Evolutionary conservation across 2,113 vertebrate genomes (phyloP).

Genomic region (Trematomus loennbergii): DNA sequence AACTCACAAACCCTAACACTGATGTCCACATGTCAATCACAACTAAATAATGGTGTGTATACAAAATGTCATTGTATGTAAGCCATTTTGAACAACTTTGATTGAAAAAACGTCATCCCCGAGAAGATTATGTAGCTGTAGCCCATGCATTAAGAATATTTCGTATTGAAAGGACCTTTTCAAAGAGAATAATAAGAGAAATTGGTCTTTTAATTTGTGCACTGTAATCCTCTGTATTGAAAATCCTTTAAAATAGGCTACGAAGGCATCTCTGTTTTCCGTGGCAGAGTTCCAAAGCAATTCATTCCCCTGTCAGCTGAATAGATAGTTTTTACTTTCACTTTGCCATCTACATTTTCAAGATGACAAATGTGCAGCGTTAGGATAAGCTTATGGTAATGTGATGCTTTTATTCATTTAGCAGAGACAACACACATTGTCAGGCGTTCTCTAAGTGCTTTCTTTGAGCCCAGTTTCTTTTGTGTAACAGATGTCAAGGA

Average conservation of each 20-base stretch:
- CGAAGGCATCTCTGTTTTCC: constrained; percentile 35
- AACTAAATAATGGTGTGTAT: background rate
- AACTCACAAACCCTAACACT: no score
- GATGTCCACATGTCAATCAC: background rate
- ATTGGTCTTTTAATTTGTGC: constrained; percentile 31
- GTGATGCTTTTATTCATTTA: constrained; percentile 38
- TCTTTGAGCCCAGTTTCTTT: background rate
- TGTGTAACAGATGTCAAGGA: background rate
- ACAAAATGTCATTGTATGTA: background rate
- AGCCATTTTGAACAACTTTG: background rate
- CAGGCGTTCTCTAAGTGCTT: background rate
- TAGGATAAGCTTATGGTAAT: constrained; percentile 44
- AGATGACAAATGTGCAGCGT: constrained; percentile 56
- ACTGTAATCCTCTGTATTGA: constrained; percentile 39
- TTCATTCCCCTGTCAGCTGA: constrained; percentile 53
- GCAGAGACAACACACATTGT: background rate
- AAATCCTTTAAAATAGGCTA: constrained; percentile 29
- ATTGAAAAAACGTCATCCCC: background rate
- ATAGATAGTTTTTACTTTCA: constrained; percentile 41
- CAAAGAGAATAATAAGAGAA: background rate
- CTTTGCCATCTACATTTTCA: constrained; percentile 33
- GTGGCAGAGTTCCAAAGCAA: constrained; percentile 54
- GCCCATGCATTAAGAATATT: background rate
- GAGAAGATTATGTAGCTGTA: background rate
- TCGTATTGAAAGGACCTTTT: background rate